phyloP scores from a whole-genome alignment of 2,888 invertebrate species.

The Trachelus iudaicus region DNA sequence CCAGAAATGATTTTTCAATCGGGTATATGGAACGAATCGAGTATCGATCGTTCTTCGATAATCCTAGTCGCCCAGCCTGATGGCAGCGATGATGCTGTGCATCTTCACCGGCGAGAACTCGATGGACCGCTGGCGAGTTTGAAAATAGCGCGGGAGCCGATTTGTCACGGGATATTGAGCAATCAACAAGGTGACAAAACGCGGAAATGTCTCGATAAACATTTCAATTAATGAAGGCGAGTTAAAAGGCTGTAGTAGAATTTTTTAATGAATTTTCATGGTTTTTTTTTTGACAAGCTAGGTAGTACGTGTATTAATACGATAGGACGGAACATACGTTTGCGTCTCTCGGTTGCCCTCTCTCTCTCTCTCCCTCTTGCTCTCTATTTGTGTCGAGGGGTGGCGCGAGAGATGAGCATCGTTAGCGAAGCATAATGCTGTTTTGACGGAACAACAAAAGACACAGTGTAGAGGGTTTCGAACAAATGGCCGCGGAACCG shows the following conservation, averaged over 20 bases:
- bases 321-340: neutral
- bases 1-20: neutral
- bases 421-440: constrained; percentile 58
- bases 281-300: neutral
- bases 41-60: neutral
- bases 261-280: neutral
- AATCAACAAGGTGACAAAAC: neutral
- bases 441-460: constrained; percentile 60
- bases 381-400: constrained; percentile 20
- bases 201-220: neutral
- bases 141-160: neutral
- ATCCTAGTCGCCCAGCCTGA: neutral
- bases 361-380: neutral
- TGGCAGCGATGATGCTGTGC: neutral
- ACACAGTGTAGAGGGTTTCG: constrained; percentile 39
- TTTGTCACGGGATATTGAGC: neutral
- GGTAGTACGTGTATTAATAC: neutral
- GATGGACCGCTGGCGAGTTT: neutral
- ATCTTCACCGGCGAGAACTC: neutral
- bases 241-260: neutral
- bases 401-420: constrained; percentile 38
- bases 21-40: neutral
- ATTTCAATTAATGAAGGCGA: neutral
- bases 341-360: neutral
- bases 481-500: constrained; percentile 59